Evolutionary conservation across 2,888 invertebrate genomes (phyloP), one percentile per base, ranked within the genome.

Genomic region (Pristionchus entomophagus): DNA sequence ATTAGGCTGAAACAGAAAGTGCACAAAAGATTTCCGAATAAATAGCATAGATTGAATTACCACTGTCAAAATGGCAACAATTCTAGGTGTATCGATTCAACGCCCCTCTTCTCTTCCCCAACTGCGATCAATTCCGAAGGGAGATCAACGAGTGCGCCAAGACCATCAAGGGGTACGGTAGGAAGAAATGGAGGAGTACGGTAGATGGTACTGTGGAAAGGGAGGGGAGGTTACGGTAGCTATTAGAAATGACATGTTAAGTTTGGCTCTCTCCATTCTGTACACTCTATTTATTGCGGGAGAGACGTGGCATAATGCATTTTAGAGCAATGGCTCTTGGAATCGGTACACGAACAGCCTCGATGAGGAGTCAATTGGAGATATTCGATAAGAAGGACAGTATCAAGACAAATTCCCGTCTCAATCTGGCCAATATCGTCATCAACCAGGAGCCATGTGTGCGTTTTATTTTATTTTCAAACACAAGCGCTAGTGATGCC

Each of bases 321-420:
- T 49, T 69, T 49, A 85, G 85, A 0, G 77, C 85, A 6, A 12
- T 73, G 12, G 51, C 85, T 1, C 14, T 90, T 4, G 90, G 90
- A 56, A 87, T 90, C 38, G 90, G 90, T 0, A 89, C 90, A 2
- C 78, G 90, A 45, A 90, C 90, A 19, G 90, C 88, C 1, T 88
- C 88, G 2, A 82, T 90, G 6, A 80, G 90, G 19, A 90, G 90
- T 87, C 88, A 88, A 82, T 29, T 85, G n/a, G 73, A 73, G 41
- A 26, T 73, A 14, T 73, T 73, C 26, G 85, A 77, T 2, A 69
- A 35, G 51, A 85, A 85, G n/a, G 85, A 85, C 35, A 77, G 73
- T 17, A n/a, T 85, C 10, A 38, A 49, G 29, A 45, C 62, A 10
- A 84, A 41, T 17, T 45, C 38, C 29, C 65, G 84, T 5, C 41